phyloP scores from a whole-genome alignment of 2,113 vertebrate genomes.

The Stigmatopora nigra region DNA sequence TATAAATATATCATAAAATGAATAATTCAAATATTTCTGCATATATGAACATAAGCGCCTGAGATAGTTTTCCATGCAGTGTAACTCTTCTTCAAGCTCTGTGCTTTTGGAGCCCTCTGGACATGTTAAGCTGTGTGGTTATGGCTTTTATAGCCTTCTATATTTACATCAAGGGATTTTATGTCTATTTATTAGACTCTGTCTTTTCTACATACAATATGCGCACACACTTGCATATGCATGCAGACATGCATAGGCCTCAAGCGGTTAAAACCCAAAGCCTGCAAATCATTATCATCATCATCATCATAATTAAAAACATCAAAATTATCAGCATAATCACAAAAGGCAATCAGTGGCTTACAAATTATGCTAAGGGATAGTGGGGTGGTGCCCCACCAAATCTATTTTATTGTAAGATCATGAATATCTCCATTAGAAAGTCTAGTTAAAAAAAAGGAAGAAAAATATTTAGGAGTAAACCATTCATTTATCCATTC shows the following conservation, averaged over 20 bases:
- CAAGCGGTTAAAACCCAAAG: conserved; percentile 7
- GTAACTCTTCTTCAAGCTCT: conserved; percentile 13
- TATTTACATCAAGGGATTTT: conserved; percentile 34
- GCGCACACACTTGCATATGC: neutral
- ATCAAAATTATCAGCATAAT: neutral
- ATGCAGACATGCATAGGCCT: neutral
- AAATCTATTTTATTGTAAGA: neutral
- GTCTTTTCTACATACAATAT: neutral
- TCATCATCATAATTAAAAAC: neutral
- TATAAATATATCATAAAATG: conserved; percentile 40
- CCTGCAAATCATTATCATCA: neutral
- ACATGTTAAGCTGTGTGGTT: conserved; percentile 42
- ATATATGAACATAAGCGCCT: conserved; percentile 4
- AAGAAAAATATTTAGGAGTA: neutral
- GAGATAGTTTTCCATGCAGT: conserved; percentile 39
- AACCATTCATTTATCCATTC: neutral
- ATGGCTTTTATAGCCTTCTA: conserved; percentile 22
- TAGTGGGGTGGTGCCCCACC: neutral
- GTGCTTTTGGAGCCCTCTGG: conserved; percentile 34
- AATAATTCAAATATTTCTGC: conserved; percentile 33
- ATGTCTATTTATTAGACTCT: neutral
- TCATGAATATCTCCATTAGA: neutral
- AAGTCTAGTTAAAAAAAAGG: too few relatives aligned
- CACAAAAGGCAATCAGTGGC: neutral
- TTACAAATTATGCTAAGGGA: neutral